Evolutionary conservation across 2,888 invertebrate genomes (phyloP), one percentile per base, ranked within the genome.

Genomic region (Volucella inanis): DNA sequence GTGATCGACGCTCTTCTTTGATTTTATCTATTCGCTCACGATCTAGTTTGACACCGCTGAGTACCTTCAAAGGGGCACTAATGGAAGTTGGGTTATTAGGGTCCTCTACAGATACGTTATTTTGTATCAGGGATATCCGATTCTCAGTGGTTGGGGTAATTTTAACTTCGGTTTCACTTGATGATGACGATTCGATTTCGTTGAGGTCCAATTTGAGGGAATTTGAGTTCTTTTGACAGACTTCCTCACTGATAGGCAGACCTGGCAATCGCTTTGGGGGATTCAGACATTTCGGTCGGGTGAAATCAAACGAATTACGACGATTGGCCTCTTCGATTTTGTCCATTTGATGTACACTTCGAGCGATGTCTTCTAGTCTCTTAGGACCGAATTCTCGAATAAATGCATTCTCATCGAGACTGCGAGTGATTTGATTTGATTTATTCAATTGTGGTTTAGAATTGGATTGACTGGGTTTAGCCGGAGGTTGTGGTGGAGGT

Each of bases 1-100:
- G 96, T 88, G 95, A 95, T 65, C 98, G 93, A n/a, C 97, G 93
- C 90, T 98, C 97, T 90, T 97, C 97, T 92, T 98, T 98, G 90
- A 97, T 98, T 90, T 96, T 96, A 91, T 98, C 97, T 87, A 98
- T 97, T 57, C 97, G 92, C 89, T 97, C 97, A 59, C 97, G 93
- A 88, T 96, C 95, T 22, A 95, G 90, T 81, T 95, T 94, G 49
- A 93, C 92, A 22, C 91, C 92, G 72, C 94, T 94, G 8, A 94
- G 93, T 0, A 93, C 92, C 22, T 90, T 90, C 1, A 90, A 75
- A 10, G 88, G 89, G 8, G 78, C 79, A 6, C 79, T 71, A 87
- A 88, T 4, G 8, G 47, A 38, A 41, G 87, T 52, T 8, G 72
- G 68, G 15, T 84, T 87, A 41, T 84, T 84, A 12, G 87, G 74